Conservation (phyloP, 2,888 invertebrate species). For the Pseudococcus longispinus region DNA sequence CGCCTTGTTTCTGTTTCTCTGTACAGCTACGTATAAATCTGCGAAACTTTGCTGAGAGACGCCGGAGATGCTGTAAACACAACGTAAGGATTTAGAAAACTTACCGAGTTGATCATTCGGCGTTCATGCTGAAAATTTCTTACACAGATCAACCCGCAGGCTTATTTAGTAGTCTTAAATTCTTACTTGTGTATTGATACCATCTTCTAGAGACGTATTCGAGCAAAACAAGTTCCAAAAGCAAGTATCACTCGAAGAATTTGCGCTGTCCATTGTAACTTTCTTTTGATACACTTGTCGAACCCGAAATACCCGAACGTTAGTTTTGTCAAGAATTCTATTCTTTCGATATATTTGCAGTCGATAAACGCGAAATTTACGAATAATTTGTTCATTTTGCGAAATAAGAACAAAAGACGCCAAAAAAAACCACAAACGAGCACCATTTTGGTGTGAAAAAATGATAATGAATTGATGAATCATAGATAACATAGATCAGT, state of each 20-base stretch:
- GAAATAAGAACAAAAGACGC: too few relatives aligned
- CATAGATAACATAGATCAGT: not conserved
- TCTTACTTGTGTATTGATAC: slow-evolving; percentile 20
- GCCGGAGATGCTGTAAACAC: not conserved
- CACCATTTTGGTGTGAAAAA: not conserved
- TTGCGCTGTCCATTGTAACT: not conserved
- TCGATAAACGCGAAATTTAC: not conserved
- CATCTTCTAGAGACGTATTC: not conserved
- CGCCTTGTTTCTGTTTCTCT: not conserved
- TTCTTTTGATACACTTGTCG: not conserved
- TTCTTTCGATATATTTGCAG: not conserved
- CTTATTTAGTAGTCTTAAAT: not conserved
- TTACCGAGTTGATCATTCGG: not conserved
- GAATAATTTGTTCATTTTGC: not conserved
- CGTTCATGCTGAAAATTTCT: not conserved
- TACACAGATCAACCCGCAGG: not conserved
- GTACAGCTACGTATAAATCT: not conserved
- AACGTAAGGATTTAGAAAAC: not conserved
- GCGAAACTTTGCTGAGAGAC: not conserved
- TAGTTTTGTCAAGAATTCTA: not conserved
- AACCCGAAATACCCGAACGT: not conserved
- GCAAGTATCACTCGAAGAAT: not conserved
- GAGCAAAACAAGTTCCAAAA: not conserved
- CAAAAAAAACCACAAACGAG: not conserved
- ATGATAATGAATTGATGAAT: too few relatives aligned